Evolutionary conservation across 2,888 invertebrate genomes (phyloP).

Genomic region (Drosophila robusta): DNA sequence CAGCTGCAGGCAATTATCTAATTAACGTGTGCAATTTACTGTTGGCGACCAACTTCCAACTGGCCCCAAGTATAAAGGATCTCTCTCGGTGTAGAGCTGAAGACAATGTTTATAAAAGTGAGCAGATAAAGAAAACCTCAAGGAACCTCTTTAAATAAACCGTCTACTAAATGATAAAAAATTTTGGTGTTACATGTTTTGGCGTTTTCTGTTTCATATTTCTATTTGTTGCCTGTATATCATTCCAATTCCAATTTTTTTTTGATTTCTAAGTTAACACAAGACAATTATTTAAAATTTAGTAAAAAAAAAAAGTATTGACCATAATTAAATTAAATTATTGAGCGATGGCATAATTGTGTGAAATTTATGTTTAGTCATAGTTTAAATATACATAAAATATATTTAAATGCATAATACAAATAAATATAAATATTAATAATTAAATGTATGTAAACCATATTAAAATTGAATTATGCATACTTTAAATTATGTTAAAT

Average conservation of each 20-base stretch:
- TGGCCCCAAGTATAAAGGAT: slow-evolving; percentile 28
- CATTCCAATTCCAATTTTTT: slow-evolving; percentile 64
- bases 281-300: slow-evolving; percentile 52
- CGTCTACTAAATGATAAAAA: slow-evolving; percentile 42
- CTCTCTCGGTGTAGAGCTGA: slow-evolving; percentile 46
- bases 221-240: slow-evolving; percentile 71
- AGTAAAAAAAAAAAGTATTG: slow-evolving; percentile 43
- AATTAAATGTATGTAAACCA: slow-evolving; percentile 77
- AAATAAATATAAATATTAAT: slow-evolving; percentile 59
- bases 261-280: slow-evolving; percentile 25
- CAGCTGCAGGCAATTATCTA: slow-evolving; percentile 30
- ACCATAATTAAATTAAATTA: slow-evolving; percentile 56
- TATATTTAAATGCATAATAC: slow-evolving; percentile 79
- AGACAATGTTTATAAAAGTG: slow-evolving; percentile 31
- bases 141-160: slow-evolving; percentile 42
- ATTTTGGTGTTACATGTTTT: slow-evolving; percentile 49
- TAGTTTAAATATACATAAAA: slow-evolving; percentile 78
- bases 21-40: slow-evolving; percentile 66
- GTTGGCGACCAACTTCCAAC: slow-evolving; percentile 27
- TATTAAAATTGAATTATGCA: slow-evolving; percentile 77
- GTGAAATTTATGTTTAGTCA: slow-evolving; percentile 78
- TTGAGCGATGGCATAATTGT: slow-evolving; percentile 64
- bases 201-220: slow-evolving; percentile 50
- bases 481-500: slow-evolving; percentile 79
- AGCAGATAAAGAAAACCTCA: slow-evolving; percentile 35